A percentile compares a stretch with the other conserved stretches of the same genome.
phyloP scores from a whole-genome alignment of 37 sponge, comb jelly and placozoan species.

The Theonella swinhoei region DNA sequence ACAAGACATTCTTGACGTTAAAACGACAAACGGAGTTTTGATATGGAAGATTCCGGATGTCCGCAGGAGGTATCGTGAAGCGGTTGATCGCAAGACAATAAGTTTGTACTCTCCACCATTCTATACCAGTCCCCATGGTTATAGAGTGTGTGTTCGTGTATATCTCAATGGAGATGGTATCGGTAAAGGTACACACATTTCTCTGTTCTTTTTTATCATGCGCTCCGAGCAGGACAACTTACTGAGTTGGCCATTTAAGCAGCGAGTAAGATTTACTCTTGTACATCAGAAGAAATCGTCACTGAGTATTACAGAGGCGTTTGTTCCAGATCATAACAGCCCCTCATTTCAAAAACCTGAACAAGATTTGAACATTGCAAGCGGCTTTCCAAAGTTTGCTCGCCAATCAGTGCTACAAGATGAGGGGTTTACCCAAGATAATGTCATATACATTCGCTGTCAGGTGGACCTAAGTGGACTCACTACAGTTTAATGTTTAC shows the following conservation, averaged over 20 bases:
- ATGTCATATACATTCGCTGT: too few relatives aligned
- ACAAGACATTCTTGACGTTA: too few relatives aligned
- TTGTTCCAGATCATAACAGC: constrained; percentile 39
- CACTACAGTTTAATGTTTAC: too few relatives aligned
- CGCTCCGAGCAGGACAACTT: constrained; percentile 66
- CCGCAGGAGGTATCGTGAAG: constrained; percentile 48
- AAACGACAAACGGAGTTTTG: too few relatives aligned
- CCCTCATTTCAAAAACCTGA: constrained; percentile 51
- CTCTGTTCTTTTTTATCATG: constrained; percentile 72
- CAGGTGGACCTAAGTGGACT: too few relatives aligned
- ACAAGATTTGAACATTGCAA: constrained; percentile 50
- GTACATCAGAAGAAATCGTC: constrained; percentile 38
- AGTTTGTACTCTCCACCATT: too few relatives aligned
- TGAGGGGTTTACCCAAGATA: too few relatives aligned
- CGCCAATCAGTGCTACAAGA: too few relatives aligned
- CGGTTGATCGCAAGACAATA: constrained; percentile 41
- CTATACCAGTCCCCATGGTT: constrained; percentile 74
- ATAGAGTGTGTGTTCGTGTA: constrained; percentile 59
- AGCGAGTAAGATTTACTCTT: constrained; percentile 51
- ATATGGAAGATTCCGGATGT: too few relatives aligned
- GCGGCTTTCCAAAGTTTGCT: constrained; percentile 67
- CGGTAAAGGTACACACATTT: constrained; percentile 69
- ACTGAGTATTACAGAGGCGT: constrained; percentile 38
- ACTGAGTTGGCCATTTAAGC: constrained; percentile 60
- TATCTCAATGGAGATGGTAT: too few relatives aligned